Evolutionary conservation across 2,797 vertebrate genomes (phyloP).

Genomic region (Poecilia gillii): DNA sequence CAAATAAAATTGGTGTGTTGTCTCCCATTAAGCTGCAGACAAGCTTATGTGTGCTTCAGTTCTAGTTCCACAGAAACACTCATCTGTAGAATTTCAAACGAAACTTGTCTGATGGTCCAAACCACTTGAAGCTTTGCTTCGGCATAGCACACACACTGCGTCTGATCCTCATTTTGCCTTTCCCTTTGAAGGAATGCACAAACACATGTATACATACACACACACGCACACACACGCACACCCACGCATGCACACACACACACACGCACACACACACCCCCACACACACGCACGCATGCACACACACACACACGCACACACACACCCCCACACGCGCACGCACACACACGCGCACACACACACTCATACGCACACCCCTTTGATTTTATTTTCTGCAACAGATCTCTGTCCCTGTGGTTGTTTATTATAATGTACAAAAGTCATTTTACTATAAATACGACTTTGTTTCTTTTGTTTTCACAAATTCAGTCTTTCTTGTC

Average conservation of each 20-base stretch:
- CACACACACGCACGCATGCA: background rate
- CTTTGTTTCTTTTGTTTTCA: background rate
- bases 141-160: constrained; percentile 8
- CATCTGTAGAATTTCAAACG: constrained; percentile 31
- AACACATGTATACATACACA: constrained; percentile 6
- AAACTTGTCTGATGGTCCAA: constrained; percentile 25
- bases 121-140: constrained; percentile 38
- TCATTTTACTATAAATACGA: constrained; percentile 5
- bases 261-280: background rate
- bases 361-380: constrained; percentile 24
- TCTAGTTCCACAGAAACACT: constrained; percentile 26
- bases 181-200: constrained; percentile 55
- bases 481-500: background rate
- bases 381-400: constrained; percentile 43
- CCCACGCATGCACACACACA: background rate
- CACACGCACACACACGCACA: background rate
- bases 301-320: constrained; percentile 19
- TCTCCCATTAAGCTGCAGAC: background rate
- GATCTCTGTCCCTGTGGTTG: constrained; percentile 18
- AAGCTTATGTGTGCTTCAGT: background rate
- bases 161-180: constrained; percentile 32
- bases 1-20: background rate
- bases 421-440: constrained; percentile 25
- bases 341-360: background rate
- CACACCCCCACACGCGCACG: background rate